A percentile compares a stretch with the other conserved stretches of the same genome.
Evolutionary conservation across 2,888 invertebrate species (phyloP).

Genomic region (Pristionchus mayeri): DNA sequence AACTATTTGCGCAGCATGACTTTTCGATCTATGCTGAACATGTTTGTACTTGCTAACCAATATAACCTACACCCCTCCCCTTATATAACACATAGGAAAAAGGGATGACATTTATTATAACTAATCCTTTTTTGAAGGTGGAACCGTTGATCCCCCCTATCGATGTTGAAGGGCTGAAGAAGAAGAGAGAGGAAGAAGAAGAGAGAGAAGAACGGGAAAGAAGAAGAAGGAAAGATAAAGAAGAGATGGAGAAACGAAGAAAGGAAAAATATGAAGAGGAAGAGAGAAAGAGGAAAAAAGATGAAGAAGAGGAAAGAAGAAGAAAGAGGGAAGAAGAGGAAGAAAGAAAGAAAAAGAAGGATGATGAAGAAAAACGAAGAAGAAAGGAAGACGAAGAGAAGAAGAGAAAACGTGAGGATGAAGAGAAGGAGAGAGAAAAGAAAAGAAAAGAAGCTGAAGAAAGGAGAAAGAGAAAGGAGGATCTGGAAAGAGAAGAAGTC

Average conservation of each 20-base stretch:
- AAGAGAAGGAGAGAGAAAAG: neutral
- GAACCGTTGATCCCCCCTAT: neutral
- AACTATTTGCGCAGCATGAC: too few relatives aligned
- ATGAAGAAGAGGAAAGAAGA: neutral
- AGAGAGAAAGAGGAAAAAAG: constrained; percentile 4
- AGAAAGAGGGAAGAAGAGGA: constrained; percentile 30
- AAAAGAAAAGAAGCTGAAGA: constrained; percentile 10
- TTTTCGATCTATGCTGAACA: too few relatives aligned
- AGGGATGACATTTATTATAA: neutral
- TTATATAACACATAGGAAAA: too few relatives aligned
- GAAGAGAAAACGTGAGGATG: neutral
- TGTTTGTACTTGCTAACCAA: too few relatives aligned
- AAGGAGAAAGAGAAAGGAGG: neutral
- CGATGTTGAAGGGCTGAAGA: neutral
- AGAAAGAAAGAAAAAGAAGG: neutral
- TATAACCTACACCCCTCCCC: too few relatives aligned
- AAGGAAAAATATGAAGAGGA: neutral
- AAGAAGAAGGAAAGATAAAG: neutral
- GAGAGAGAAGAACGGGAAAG: constrained; percentile 20
- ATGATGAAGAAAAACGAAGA: constrained; percentile 10
- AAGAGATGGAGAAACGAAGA: neutral
- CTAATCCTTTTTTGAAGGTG: neutral
- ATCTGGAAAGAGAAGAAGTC: constrained; percentile 27
- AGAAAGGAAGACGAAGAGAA: neutral
- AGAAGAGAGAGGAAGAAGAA: neutral